phyloP scores from a whole-genome alignment of 2,113 vertebrate genomes.

The Nycticebus coucang region DNA sequence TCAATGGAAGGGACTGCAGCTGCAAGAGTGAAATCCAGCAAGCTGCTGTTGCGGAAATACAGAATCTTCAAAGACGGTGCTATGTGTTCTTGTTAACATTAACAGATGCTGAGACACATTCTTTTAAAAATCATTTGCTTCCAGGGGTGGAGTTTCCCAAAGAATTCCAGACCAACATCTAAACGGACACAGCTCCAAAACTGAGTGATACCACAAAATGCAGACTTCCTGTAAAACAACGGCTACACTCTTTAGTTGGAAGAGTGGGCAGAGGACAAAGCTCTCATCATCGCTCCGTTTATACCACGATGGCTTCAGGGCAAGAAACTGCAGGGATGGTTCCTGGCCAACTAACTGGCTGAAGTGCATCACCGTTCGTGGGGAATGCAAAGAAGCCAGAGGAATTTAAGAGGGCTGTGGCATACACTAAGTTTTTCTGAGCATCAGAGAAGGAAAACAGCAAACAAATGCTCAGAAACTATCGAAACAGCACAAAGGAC shows the following conservation, averaged over 20 bases:
- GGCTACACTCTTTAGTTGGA: slow-evolving; percentile 35
- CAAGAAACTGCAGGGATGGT: not conserved
- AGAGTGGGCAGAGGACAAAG: not conserved
- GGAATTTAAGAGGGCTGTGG: not conserved
- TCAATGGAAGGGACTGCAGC: not conserved
- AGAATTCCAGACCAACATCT: not conserved
- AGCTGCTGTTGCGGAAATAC: not conserved
- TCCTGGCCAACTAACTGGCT: not conserved
- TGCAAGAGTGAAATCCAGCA: not conserved
- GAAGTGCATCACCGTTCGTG: not conserved
- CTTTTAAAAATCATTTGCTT: not conserved
- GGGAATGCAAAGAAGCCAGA: not conserved
- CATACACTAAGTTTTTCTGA: not conserved
- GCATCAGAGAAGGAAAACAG: not conserved
- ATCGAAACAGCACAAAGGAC: slow-evolving; percentile 34
- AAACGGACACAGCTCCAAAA: slow-evolving; percentile 8
- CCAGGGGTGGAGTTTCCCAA: slow-evolving; percentile 34
- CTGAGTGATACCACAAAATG: slow-evolving; percentile 10
- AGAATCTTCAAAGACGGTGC: not conserved
- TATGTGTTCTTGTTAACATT: not conserved
- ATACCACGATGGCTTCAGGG: not conserved
- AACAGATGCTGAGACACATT: not conserved
- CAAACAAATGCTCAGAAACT: slow-evolving; percentile 6
- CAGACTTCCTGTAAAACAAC: not conserved
- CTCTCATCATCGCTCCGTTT: slow-evolving; percentile 12